Evolutionary conservation across 2,888 invertebrate species (phyloP).

Genomic region (Rhyacophila evoluta): DNA sequence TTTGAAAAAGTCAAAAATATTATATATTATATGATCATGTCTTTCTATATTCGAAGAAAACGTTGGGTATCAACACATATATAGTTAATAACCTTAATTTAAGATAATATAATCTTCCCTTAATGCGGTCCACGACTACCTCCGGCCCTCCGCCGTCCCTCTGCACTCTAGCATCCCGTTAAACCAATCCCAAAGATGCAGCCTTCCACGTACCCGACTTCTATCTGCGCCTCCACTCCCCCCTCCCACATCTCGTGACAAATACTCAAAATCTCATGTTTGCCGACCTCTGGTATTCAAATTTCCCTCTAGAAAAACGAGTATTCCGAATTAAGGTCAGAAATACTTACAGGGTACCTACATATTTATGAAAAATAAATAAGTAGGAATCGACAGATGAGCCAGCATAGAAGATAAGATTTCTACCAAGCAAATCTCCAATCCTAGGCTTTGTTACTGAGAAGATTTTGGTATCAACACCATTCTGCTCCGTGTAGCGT

Average conservation of each 20-base stretch:
- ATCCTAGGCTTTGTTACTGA: too few relatives aligned
- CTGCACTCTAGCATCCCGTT: slow-evolving; percentile 12
- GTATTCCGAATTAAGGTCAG: slow-evolving; percentile 44
- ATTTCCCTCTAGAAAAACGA: slow-evolving; percentile 42
- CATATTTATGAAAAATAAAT: slow-evolving; percentile 25
- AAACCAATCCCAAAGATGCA: background rate
- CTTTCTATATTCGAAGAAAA: too few relatives aligned
- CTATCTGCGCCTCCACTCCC: slow-evolving; percentile 23
- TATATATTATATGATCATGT: too few relatives aligned
- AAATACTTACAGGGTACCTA: background rate
- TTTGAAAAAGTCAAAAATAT: too few relatives aligned
- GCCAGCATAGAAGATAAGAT: too few relatives aligned
- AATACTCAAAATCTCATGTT: slow-evolving; percentile 41
- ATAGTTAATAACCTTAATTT: too few relatives aligned
- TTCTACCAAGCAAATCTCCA: too few relatives aligned
- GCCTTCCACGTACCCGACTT: background rate
- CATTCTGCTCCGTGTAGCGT: too few relatives aligned
- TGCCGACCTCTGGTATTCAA: slow-evolving; percentile 46
- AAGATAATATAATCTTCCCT: background rate
- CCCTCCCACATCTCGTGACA: slow-evolving; percentile 43
- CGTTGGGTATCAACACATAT: too few relatives aligned
- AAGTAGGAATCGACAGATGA: background rate
- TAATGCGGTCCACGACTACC: background rate
- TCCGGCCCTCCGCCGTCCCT: background rate
- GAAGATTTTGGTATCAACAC: too few relatives aligned